A percentile compares a stretch with the other conserved stretches of the same genome.
These are phyloP conservation scores for Dascyllus trimaculatus DNA, from an alignment of 2,113 vertebrate genomes.

Conservation along the genomic window DNA sequence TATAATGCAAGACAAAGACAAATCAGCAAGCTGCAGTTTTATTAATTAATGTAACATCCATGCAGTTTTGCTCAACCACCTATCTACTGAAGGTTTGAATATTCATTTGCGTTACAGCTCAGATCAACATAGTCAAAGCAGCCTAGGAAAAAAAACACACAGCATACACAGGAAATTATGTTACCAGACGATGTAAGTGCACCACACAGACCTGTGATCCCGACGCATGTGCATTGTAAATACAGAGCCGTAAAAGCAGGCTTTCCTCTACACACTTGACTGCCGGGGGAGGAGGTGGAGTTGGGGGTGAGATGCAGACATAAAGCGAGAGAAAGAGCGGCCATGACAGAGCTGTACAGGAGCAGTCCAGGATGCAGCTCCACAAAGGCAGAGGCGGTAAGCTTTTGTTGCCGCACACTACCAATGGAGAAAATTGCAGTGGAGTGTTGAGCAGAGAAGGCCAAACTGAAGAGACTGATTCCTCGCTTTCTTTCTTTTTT, in stretches of 20 bases:
- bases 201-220: neutral
- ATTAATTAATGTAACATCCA: no score
- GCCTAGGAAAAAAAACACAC: neutral
- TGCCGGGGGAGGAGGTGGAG: constrained; percentile 1
- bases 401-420: constrained; percentile 47
- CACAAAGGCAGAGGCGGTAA: constrained; percentile 6
- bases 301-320: constrained; percentile 17
- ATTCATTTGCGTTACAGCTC: constrained; percentile 5
- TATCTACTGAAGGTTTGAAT: neutral
- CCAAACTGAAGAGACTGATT: constrained; percentile 10
- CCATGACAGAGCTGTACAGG: constrained; percentile 47
- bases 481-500: neutral
- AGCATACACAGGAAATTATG: neutral
- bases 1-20: no score
- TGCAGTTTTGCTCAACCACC: no score
- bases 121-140: neutral
- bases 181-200: neutral
- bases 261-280: constrained; percentile 34
- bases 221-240: constrained; percentile 44
- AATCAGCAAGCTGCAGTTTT: no score
- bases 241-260: constrained; percentile 31
- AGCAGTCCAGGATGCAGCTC: constrained; percentile 45
- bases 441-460: constrained; percentile 29
- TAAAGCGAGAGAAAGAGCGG: constrained; percentile 21
- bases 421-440: constrained; percentile 8